Evolutionary conservation across 2,888 invertebrate species (phyloP).

Genomic region (Phyllotreta striolata): DNA sequence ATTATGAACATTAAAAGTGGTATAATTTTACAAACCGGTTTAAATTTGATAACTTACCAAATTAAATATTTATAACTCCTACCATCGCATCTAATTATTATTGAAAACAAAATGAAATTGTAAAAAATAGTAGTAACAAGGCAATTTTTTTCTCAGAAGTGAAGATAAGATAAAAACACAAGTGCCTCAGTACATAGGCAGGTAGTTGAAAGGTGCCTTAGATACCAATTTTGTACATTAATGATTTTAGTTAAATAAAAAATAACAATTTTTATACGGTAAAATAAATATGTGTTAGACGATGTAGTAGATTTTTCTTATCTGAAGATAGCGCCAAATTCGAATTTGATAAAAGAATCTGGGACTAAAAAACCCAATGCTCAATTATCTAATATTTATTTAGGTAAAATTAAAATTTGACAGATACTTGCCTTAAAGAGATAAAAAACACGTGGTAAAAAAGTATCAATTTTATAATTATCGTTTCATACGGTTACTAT

Average conservation of each 20-base stretch:
- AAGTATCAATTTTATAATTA: no score
- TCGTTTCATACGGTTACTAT: no score
- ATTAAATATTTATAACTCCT: slow-evolving; percentile 32
- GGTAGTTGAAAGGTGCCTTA: background rate
- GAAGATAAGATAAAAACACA: slow-evolving; percentile 23
- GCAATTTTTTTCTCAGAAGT: slow-evolving; percentile 6
- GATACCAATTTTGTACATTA: slow-evolving; percentile 12
- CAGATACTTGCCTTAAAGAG: no score
- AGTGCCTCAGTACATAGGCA: slow-evolving; percentile 20
- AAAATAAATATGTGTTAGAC: no score
- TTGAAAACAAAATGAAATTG: slow-evolving; percentile 24
- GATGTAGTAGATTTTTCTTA: no score
- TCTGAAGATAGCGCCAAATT: no score
- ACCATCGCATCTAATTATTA: slow-evolving; percentile 30
- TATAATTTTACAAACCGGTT: slow-evolving; percentile 13
- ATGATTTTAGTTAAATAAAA: slow-evolving; percentile 1
- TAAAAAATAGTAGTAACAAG: slow-evolving; percentile 15
- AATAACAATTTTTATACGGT: no score
- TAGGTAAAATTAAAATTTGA: no score
- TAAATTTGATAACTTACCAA: slow-evolving; percentile 14
- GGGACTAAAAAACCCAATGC: no score
- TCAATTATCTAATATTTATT: no score
- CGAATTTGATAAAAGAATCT: no score
- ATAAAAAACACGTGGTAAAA: no score
- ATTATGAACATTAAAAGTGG: slow-evolving; percentile 12